Evolutionary conservation across 2,113 vertebrate genomes (phyloP).

Genomic region (Marcusenius ussheri): DNA sequence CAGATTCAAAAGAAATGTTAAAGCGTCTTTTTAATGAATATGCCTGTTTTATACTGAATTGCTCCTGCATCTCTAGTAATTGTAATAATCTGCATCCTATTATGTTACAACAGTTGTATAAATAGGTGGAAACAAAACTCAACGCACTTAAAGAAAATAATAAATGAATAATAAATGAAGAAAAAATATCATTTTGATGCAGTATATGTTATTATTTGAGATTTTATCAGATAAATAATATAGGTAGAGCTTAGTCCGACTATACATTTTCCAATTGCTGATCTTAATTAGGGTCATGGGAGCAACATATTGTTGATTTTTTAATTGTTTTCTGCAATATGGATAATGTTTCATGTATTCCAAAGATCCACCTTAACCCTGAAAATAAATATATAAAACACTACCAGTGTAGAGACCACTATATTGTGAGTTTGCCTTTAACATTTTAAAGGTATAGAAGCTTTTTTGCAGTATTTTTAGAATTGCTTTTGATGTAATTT

Average conservation of each 20-base stretch:
- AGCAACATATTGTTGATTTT: not conserved
- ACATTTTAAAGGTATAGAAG: not conserved
- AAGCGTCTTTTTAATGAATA: not conserved
- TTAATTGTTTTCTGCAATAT: not conserved
- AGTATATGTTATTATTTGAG: not conserved
- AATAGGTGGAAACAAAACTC: not conserved
- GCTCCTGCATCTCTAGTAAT: not conserved
- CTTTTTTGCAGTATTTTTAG: not conserved
- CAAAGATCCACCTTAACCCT: not conserved
- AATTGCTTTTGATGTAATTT: not conserved
- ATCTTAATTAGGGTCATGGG: not conserved
- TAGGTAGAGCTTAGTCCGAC: not conserved
- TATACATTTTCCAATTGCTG: not conserved
- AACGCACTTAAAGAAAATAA: not conserved
- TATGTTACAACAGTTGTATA: not conserved
- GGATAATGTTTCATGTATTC: not conserved
- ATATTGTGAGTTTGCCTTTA: not conserved
- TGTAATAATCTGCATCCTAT: not conserved
- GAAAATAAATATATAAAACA: not conserved
- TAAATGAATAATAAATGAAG: not conserved
- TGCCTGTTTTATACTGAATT: not conserved
- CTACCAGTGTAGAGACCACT: not conserved
- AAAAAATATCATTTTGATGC: not conserved
- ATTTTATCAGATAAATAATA: not conserved
- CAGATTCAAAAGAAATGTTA: not conserved